Evolutionary conservation across 2,113 vertebrate genomes (phyloP), one percentile per base, ranked within the genome.

Genomic region (Barbus barbus): DNA sequence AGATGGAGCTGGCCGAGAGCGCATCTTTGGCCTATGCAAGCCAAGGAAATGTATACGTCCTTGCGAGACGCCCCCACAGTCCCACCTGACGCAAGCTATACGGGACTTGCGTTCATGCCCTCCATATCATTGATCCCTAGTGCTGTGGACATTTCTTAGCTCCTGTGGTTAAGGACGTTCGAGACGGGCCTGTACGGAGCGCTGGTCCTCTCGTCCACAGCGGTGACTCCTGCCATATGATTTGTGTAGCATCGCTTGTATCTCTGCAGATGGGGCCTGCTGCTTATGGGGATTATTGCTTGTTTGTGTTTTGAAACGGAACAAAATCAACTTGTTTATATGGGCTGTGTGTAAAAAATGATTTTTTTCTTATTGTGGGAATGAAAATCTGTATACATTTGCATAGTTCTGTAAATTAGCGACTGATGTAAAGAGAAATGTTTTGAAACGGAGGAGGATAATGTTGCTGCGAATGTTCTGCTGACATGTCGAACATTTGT

Each of bases 181-280:
- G 71, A 90, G 89, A 88, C 85, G 88, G 74, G 86, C 85, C 84
- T 58, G 85, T 83, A 83, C 78, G 83, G 86, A 77, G 77, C 77
- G 88, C 41, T 44, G 41, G 9, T 82, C 85, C 69, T 85, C 84
- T 82, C 85, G 74, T 56, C 73, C 79, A 71, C 61, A 60, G 36
- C 83, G 58, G 60, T 74, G 73, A 53, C 83, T 74, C 81, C 84
- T 76, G 88, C 90, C 89, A 88, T 87, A 86, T 88, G 78, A 89
- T 90, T 93, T 84, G 73, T 87, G 87, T 85, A 85, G 88, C 92
- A 89, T 89, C 90, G 85, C 89, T 90, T 92, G 84, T 92, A 87
- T 90, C 83, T 90, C 89, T 93, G 92, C 91, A 89, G 89, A 87
- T 76, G 90, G 93, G 91, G 91, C 90, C 92, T 93, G 93, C 90